Conservation (phyloP, 2,113 vertebrate genomes). For the Callipepla squamata region DNA sequence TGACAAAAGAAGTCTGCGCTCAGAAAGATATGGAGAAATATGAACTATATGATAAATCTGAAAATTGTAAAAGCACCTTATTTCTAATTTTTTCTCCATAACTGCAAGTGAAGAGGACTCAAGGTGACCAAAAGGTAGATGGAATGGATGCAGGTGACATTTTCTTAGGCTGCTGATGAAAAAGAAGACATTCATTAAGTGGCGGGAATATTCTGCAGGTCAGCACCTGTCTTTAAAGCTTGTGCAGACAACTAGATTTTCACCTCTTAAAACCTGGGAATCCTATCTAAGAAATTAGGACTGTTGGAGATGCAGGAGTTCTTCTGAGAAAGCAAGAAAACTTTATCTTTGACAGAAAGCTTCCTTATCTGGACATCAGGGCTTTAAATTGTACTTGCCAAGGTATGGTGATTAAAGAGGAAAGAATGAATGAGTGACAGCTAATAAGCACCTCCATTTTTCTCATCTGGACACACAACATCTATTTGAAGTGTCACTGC, state of each 20-base stretch:
- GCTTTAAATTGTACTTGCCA: neutral
- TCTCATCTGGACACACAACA: neutral
- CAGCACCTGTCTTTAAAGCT: neutral
- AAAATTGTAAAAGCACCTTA: neutral
- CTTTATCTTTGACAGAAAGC: neutral
- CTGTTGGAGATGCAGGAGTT: neutral
- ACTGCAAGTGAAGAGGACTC: neutral
- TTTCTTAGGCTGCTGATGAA: neutral
- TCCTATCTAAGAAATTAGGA: neutral
- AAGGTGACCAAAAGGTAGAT: neutral
- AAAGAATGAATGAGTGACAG: neutral
- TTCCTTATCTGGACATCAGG: neutral
- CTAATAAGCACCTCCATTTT: neutral
- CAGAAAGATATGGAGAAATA: neutral
- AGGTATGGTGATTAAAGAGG: neutral
- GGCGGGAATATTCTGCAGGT: neutral
- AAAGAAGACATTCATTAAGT: neutral
- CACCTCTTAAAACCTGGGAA: neutral
- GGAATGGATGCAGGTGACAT: neutral
- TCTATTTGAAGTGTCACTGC: neutral
- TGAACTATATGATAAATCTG: neutral
- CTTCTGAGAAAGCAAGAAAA: neutral
- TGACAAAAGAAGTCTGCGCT: fast-evolving
- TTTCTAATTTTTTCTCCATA: neutral
- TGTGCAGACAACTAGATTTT: neutral